These are phyloP conservation scores for Charadrius vociferus DNA, from an alignment of 2,113 vertebrate genomes.

Conservation along the genomic window DNA sequence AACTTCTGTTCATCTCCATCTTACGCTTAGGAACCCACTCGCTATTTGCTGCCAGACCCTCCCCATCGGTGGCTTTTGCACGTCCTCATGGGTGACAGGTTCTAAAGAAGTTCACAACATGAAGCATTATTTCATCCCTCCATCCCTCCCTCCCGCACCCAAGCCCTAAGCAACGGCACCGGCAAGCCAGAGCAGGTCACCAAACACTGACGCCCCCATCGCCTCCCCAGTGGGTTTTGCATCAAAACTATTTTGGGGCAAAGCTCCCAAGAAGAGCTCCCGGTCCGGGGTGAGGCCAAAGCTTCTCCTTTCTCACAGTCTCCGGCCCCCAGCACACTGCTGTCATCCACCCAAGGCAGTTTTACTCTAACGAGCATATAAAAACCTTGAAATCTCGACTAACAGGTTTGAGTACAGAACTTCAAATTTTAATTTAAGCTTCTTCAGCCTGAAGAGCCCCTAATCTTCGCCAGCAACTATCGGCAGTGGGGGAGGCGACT, in stretches of 20 bases:
- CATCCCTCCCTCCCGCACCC: background rate
- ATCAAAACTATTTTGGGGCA: background rate
- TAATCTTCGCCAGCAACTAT: background rate
- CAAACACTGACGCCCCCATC: background rate
- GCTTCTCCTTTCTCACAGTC: background rate
- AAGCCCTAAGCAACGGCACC: background rate
- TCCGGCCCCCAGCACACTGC: slow-evolving; percentile 2
- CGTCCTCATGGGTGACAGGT: accelerated
- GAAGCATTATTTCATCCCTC: background rate
- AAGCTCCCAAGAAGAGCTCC: background rate
- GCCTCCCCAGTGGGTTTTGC: background rate
- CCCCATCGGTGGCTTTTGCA: accelerated
- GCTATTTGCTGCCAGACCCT: background rate
- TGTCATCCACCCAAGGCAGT: background rate
- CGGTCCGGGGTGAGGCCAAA: background rate
- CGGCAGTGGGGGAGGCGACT: background rate
- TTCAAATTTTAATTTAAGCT: background rate
- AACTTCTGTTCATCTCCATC: background rate
- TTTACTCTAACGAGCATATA: slow-evolving; percentile 9
- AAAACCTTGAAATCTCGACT: slow-evolving; percentile 1
- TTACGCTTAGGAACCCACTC: accelerated
- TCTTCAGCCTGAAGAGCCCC: background rate
- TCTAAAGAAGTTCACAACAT: background rate
- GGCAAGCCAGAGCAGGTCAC: background rate
- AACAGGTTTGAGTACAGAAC: background rate